Evolutionary conservation across 2,797 vertebrate species (phyloP).

Genomic region (Lagorchestes hirsutus): DNA sequence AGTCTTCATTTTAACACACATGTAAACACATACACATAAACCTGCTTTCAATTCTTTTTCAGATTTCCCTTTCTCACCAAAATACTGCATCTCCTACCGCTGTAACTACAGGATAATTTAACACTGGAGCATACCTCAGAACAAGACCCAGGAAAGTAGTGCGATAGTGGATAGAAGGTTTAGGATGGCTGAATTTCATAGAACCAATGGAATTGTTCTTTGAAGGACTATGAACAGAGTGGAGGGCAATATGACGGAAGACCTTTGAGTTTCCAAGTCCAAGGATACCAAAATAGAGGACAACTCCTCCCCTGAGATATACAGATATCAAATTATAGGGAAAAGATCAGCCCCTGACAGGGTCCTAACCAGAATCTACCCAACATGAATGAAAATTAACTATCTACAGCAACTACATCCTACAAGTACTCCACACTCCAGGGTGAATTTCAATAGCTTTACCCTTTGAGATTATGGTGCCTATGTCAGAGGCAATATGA

Average conservation of each 20-base stretch:
- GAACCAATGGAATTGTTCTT: neutral
- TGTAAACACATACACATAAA: neutral
- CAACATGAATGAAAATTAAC: neutral
- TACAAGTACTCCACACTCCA: neutral
- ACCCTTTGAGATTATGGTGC: neutral
- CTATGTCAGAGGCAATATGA: neutral
- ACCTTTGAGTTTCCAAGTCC: conserved; percentile 7
- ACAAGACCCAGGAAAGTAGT: neutral
- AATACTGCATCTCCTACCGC: conserved; percentile 44
- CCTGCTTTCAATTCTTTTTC: conserved; percentile 6
- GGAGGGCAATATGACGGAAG: neutral
- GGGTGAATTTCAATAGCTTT: neutral
- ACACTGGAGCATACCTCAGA: neutral
- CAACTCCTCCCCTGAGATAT: neutral
- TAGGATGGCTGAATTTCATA: neutral
- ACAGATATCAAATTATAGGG: neutral
- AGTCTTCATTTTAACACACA: neutral
- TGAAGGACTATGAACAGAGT: neutral
- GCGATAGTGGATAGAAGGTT: neutral
- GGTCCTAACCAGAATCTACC: neutral
- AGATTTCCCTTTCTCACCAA: conserved; percentile 8
- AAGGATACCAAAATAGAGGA: conserved; percentile 3
- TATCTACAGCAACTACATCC: neutral
- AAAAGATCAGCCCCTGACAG: conserved; percentile 4
- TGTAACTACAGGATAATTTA: neutral